These are phyloP conservation scores for Vultur gryphus DNA, from an alignment of 2,797 vertebrate genomes.

Conservation along the genomic window DNA sequence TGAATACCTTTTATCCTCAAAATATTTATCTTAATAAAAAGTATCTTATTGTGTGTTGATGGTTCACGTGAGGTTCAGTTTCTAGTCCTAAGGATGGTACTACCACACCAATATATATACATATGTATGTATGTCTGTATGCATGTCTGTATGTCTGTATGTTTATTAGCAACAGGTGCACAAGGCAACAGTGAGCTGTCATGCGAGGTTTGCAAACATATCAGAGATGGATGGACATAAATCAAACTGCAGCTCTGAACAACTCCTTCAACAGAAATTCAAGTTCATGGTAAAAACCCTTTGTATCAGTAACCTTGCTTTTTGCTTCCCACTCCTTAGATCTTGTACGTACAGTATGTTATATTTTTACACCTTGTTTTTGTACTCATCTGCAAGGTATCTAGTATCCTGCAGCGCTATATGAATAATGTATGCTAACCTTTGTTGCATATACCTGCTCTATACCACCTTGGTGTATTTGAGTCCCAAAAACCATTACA, in stretches of 20 bases:
- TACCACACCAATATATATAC: neutral
- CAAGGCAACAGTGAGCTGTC: neutral
- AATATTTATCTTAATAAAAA: slow-evolving; percentile 30
- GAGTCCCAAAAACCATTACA: neutral
- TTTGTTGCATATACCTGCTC: neutral
- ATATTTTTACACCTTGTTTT: neutral
- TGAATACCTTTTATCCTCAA: neutral
- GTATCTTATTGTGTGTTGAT: neutral
- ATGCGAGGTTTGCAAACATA: neutral
- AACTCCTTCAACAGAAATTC: neutral
- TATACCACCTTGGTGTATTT: neutral
- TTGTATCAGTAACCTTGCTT: neutral
- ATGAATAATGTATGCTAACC: neutral
- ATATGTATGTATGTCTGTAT: neutral
- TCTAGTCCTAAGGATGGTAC: neutral
- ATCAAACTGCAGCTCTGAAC: neutral
- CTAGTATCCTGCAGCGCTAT: neutral
- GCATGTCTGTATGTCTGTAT: neutral
- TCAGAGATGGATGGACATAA: neutral
- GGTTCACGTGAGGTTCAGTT: neutral
- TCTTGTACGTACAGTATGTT: neutral
- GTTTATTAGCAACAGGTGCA: neutral
- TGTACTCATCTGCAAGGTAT: neutral
- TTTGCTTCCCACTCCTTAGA: neutral
- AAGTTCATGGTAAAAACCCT: neutral